Base-by-base conservation (phyloP, 1,140 invertebrate species). In the Drosophila lacteicornis region DNA sequence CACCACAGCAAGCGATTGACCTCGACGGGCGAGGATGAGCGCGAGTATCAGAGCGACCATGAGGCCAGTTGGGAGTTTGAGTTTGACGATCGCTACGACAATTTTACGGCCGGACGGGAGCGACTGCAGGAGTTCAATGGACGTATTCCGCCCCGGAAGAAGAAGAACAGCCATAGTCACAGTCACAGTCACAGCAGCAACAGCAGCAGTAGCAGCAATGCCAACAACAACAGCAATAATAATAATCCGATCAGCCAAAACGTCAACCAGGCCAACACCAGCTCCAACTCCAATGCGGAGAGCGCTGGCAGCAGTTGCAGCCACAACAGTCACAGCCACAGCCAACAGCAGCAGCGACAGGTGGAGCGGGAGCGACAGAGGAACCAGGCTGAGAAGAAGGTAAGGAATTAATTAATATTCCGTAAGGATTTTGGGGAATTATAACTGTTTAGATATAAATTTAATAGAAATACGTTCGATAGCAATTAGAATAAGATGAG, bases 1-100 rank as follows among this genome's bases (percentile, higher is more conserved):
- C 42, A 19, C 13, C 47, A 8, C 50, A 92, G 91, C 79, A 91
- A 92, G 62, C 83, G 91, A n/a, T 59, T 91, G 70, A 92, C 91
- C 73, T 92, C 91, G 47, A 92, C 91, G 43, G 90, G 91, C 42
- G 91, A 92, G 62, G 91, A 92, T 79, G 91, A 92, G 75, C 92
- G 91, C 30, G 91, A 92, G 50, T 91, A 85, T 75, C 90, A 86
- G 68, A 92, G 91, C 47, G 91, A 92, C 68, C 91, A 92, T 61
- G 91, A 92, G 79, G 82, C 91, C 74, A 92, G 91, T 76, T 92
- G 91, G 91, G 91, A 92, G 51, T 55, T 55, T 75, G 91, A 92
- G 58, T 87, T 91, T 60, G 91, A 92, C 25, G 92, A 92, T 82
- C 92, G 91, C 59, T 92, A 81, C 66, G 75, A 87, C 47, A 92